Evolutionary conservation across 2,888 invertebrate genomes (phyloP).

Genomic region (Microchrysa polita): DNA sequence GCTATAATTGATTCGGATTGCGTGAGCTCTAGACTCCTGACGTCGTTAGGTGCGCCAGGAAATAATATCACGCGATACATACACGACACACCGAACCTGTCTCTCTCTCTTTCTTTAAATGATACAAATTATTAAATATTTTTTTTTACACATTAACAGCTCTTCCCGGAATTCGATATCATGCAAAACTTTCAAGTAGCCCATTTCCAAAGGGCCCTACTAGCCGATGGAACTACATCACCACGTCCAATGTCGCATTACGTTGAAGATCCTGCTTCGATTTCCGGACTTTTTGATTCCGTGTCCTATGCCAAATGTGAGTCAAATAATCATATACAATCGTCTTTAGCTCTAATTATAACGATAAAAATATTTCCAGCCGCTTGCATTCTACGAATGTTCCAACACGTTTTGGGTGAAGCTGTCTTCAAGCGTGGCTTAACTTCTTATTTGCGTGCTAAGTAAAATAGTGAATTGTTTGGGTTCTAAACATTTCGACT

Average conservation of each 20-base stretch:
- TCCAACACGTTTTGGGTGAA: slow-evolving; percentile 65
- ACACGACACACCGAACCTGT: too few relatives aligned
- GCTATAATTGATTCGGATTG: too few relatives aligned
- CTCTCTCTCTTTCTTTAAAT: too few relatives aligned
- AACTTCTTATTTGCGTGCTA: neutral
- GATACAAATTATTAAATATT: slow-evolving; percentile 2
- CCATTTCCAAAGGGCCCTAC: slow-evolving; percentile 78
- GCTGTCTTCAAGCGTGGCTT: slow-evolving; percentile 14
- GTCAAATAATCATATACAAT: too few relatives aligned
- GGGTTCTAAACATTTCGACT: neutral
- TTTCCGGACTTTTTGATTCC: slow-evolving; percentile 82
- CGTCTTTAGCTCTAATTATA: too few relatives aligned
- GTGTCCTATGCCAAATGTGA: slow-evolving; percentile 92
- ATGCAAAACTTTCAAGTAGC: slow-evolving; percentile 79
- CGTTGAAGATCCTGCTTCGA: slow-evolving; percentile 84
- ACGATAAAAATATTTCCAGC: slow-evolving; percentile 65
- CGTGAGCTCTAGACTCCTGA: too few relatives aligned
- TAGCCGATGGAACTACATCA: slow-evolving; percentile 75
- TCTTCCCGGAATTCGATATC: slow-evolving; percentile 73
- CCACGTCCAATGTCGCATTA: slow-evolving; percentile 84
- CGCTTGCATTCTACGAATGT: slow-evolving; percentile 71
- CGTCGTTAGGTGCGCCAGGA: too few relatives aligned
- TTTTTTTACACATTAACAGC: slow-evolving; percentile 59
- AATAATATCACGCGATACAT: too few relatives aligned
- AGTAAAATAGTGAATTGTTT: slow-evolving; percentile 22